Percentiles rank a stretch among this genome's conserved stretches.
Conservation (phyloP, 2,797 vertebrate species). For the Galagoides demidoff region DNA sequence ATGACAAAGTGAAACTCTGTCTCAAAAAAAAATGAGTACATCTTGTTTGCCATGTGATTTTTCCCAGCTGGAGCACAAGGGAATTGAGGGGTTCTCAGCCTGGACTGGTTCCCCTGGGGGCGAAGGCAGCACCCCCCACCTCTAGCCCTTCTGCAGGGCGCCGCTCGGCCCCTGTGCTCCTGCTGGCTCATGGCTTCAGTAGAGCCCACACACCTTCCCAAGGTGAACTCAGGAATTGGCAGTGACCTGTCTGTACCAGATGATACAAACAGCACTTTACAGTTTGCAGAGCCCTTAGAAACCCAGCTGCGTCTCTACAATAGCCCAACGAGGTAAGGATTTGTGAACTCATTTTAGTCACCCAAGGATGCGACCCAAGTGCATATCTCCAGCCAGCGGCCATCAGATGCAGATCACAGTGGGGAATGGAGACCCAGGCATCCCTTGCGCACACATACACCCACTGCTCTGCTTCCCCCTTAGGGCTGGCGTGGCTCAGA, state of each 20-base stretch:
- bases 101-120: background rate
- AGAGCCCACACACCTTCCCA: background rate
- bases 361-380: background rate
- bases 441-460: rapidly evolving
- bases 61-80: background rate
- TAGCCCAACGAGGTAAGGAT: background rate
- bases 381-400: rapidly evolving
- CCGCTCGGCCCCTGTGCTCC: background rate
- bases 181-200: background rate
- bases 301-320: too few relatives aligned
- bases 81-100: background rate
- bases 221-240: background rate
- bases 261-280: background rate
- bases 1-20: too few relatives aligned
- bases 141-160: rapidly evolving
- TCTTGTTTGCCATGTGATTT: background rate
- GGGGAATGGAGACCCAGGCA: background rate
- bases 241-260: rapidly evolving
- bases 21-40: too few relatives aligned
- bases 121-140: background rate
- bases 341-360: background rate
- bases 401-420: background rate
- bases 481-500: background rate
- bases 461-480: background rate
- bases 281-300: background rate